A percentile compares a stretch with the other conserved stretches of the same genome.
phyloP scores from a whole-genome alignment of 2,113 vertebrate genomes.

The Peucedramus taeniatus region DNA sequence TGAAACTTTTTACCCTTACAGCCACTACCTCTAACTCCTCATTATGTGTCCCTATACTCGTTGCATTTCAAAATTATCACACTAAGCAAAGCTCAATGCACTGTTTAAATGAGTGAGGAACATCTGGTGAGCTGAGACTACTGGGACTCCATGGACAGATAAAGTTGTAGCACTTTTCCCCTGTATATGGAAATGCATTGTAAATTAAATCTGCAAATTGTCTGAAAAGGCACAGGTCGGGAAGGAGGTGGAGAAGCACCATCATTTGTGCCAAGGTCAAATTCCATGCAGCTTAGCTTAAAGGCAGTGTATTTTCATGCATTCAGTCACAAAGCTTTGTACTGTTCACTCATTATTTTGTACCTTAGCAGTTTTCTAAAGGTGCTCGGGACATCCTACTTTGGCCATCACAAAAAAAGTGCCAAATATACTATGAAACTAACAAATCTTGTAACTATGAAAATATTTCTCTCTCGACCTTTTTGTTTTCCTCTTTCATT shows the following conservation, averaged over 20 bases:
- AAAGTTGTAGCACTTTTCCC: conserved; percentile 6
- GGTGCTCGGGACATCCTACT: neutral
- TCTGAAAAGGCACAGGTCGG: conserved; percentile 11
- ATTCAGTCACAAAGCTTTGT: neutral
- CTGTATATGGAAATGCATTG: conserved; percentile 11
- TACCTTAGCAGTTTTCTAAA: neutral
- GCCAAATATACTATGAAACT: neutral
- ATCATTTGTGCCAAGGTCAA: conserved; percentile 41
- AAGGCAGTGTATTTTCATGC: neutral
- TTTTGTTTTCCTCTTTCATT: neutral
- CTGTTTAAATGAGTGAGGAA: conserved; percentile 38
- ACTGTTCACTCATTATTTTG: neutral
- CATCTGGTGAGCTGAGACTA: conserved; percentile 50
- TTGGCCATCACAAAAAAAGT: neutral
- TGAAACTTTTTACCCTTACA: neutral
- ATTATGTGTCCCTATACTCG: conserved; percentile 7
- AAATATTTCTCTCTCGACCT: neutral
- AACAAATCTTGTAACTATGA: neutral
- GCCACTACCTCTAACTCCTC: neutral
- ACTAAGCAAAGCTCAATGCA: conserved; percentile 23
- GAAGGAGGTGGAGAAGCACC: neutral
- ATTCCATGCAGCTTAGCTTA: neutral
- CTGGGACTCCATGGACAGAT: conserved; percentile 16
- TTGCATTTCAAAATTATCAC: conserved; percentile 44
- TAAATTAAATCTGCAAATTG: conserved; percentile 10